Base-by-base conservation (phyloP, 2,113 vertebrate genomes). In the Perccottus glenii region DNA sequence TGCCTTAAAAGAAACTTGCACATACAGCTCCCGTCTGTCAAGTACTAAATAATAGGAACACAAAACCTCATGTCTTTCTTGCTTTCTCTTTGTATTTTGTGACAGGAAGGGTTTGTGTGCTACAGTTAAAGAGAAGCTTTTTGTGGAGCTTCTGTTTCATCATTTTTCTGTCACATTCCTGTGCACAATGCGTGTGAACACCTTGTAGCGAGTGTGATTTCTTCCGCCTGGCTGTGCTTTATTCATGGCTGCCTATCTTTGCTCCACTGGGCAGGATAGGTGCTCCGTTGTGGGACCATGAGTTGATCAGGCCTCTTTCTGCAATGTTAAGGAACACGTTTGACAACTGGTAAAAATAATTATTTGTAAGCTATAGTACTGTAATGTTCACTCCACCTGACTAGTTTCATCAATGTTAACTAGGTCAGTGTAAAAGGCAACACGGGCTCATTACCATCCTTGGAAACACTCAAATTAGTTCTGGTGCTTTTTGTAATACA, bases 201-300 rank as follows among this genome's bases (percentile, higher is more conserved):
- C 81, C 80, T 88, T 78, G 73, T 61, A 85, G 71, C 53, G 4
- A 76, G 60, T 38, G 58, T 40, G n/a, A 80, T 83, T 82, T 60
- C 75, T 88, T 87, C 83, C 72, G 80, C 83, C 71, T 67, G 74
- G 60, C 72, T 83, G 87, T 80, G 79, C 67, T 86, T 84, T 74
- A 85, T 80, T 89, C 85, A 81, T 75, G 75, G 81, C 9, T 70
- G 77, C 75, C 47, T 73, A 69, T 63, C 70, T 78, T 72, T 76
- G 78, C 80, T 70, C 82, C 80, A 82, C 87, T 86, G 80, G 64
- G 72, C 78, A 78, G 62, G 63, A 42, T 66, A 78, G 66, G 44
- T 71, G 51, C 70, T 67, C 66, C 35, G 38, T 51, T 70, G 45
- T 0, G 27, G 55, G 60, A 63, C 58, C 79, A 79, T 64, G 64